Base-by-base conservation (phyloP, 92 coral and sea anemone species). In the Muricea muricata region DNA sequence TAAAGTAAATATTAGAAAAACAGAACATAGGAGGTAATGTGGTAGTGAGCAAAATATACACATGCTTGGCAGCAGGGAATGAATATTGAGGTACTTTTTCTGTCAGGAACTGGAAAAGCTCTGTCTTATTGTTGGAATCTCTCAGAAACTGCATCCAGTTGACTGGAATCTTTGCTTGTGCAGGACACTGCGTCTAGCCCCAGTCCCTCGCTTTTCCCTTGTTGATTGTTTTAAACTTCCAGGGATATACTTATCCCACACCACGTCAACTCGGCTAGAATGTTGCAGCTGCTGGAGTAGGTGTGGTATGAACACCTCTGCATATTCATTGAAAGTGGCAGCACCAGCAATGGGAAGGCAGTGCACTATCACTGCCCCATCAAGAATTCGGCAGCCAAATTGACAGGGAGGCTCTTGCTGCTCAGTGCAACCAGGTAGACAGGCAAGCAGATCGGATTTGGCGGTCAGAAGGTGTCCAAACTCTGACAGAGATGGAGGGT, bases 141-240 rank as follows among this genome's bases (percentile, higher is more conserved):
- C 65, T 72, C 24, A 84, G 60, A 67, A 86, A 88, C 35, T 37
- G 81, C 41, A 84, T 84, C 86, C 89, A 89, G 45, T 87, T 90
- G 48, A 73, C 76, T 31, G 91, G 89, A 80, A 89, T 48, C 86
- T 85, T 85, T n/a, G n/a, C n/a, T n/a, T n/a, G n/a, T n/a, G n/a
- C n/a, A n/a, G n/a, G n/a, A n/a, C n/a, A n/a, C n/a, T n/a, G n/a
- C n/a, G n/a, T n/a, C n/a, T n/a, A n/a, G n/a, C n/a, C n/a, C n/a
- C n/a, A n/a, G n/a, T n/a, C n/a, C 87, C 89, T 74, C 89, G 66
- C 63, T 65, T 87, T 76, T 72, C 84, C 58, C 87, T 85, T 32
- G 81, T 65, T 48, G 84, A 80, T 73, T 91, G 82, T 40, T 91
- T 87, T 8, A 84, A 32, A 42, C 89, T 73, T 31, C 47, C 79